These are phyloP conservation scores for Mimumesa dahlbomi DNA, from an alignment of 2,888 invertebrate genomes.

Conservation along the genomic window DNA sequence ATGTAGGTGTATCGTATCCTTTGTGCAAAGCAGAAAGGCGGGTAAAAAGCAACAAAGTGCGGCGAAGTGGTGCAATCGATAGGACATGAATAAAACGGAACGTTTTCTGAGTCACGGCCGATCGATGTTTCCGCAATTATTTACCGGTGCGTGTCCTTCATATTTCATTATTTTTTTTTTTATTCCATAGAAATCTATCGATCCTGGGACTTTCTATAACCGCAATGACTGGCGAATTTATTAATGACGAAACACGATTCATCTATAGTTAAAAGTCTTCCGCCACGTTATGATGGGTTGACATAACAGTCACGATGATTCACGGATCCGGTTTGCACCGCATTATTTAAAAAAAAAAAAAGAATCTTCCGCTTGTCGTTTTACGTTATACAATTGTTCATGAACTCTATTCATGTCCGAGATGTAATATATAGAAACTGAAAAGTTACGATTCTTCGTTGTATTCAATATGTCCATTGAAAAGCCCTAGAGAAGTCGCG, in stretches of 20 bases:
- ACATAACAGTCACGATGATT: background rate
- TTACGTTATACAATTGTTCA: too few relatives aligned
- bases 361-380: too few relatives aligned
- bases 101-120: conserved; percentile 38
- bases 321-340: background rate
- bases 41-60: background rate
- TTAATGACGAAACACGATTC: conserved; percentile 8
- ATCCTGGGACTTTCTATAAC: conserved; percentile 10
- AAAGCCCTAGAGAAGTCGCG: too few relatives aligned
- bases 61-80: background rate
- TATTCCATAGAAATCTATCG: conserved; percentile 7
- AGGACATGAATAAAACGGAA: conserved; percentile 26
- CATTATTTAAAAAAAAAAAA: too few relatives aligned
- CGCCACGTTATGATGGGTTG: background rate
- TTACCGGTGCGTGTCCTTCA: conserved; percentile 16
- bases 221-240: conserved; percentile 30
- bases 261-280: background rate
- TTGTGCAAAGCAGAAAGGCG: background rate
- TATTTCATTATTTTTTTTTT: conserved; percentile 41
- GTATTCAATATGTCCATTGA: too few relatives aligned
- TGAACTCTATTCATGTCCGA: too few relatives aligned
- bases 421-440: too few relatives aligned
- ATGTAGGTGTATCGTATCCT: too few relatives aligned
- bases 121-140: conserved; percentile 38
- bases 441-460: too few relatives aligned